Evolutionary conservation across 2,113 vertebrate species (phyloP).

Genomic region (Rhinopomastus cyanomelas): DNA sequence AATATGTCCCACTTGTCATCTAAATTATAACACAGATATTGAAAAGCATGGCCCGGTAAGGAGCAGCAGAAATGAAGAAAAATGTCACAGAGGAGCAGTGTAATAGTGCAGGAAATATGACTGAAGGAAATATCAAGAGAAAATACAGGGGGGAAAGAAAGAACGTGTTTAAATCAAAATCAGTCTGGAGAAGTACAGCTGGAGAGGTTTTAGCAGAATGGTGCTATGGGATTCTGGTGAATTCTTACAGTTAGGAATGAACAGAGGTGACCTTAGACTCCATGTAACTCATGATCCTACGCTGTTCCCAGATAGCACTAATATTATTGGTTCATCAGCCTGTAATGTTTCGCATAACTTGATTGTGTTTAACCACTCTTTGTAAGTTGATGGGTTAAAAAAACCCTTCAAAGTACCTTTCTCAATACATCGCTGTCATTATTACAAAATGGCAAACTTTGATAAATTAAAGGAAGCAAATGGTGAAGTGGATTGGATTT

Average conservation of each 20-base stretch:
- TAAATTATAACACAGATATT: neutral
- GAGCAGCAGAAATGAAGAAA: conserved; percentile 14
- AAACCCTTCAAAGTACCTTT: neutral
- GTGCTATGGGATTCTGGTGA: neutral
- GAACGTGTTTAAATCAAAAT: neutral
- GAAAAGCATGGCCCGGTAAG: neutral
- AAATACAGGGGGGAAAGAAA: neutral
- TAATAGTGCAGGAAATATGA: neutral
- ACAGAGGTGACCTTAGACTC: neutral
- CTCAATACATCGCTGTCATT: neutral
- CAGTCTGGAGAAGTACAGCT: neutral
- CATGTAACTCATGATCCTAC: neutral
- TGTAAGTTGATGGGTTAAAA: neutral
- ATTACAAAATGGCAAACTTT: conserved; percentile 11
- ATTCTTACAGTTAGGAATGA: neutral
- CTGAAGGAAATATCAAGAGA: neutral
- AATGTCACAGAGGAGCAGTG: neutral
- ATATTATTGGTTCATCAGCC: neutral
- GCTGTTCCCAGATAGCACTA: neutral
- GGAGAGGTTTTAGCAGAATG: neutral
- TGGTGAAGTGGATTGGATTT: conserved; percentile 1
- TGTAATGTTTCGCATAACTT: neutral
- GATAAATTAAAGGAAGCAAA: conserved; percentile 21
- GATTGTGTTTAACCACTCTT: neutral
- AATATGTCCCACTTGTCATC: neutral